Base-by-base conservation (phyloP, 2,888 invertebrate genomes). In the Tetragnatha montana region DNA sequence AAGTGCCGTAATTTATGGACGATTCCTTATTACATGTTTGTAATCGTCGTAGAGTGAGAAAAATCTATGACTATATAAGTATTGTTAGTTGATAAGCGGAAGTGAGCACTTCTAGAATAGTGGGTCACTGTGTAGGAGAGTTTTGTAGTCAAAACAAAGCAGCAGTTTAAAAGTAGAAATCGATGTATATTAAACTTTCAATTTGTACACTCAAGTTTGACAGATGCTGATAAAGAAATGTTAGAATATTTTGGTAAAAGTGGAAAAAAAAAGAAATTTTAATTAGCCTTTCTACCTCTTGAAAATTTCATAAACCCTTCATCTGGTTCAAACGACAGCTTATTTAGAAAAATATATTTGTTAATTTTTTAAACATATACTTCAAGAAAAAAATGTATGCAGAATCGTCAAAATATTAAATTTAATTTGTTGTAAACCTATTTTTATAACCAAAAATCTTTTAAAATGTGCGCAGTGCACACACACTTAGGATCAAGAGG, bases 21-120 rank as follows among this genome's bases (percentile, higher is more conserved):
- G 35, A 35, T 17, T 35, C 14, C 74, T 22, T 83, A 60, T 51
- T 80, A 50, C 70, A 70, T 19, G 70, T 60, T 68, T 22, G 35
- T 75, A 69, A 87, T 75, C 68, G 81, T 80, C 49, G 81, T 87
- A 87, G 35, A 35, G 87, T 86, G 22, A 75, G 19, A 87, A 74
- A 85, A 74, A 70, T 60, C 60, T 12, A 60, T 17, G 78, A 60
- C 49, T 47, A 81, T 76, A 35, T 51, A 85, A 35, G n/a, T 80
- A 74, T 80, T 86, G 80, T 68, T 86, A 73, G 50, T 83, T 80
- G 79, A 50, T 81, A 87, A 35, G 47, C 22, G 83, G 80, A 83
- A 60, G 78, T 68, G 78, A 82, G 88, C 88, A 88, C 88, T 88
- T 69, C 68, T 88, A 88, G 83, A 69, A 82, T 74, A 50, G 88